These are phyloP conservation scores for Machimus atricapillus DNA, from an alignment of 2,888 invertebrate genomes.

Conservation along the genomic window DNA sequence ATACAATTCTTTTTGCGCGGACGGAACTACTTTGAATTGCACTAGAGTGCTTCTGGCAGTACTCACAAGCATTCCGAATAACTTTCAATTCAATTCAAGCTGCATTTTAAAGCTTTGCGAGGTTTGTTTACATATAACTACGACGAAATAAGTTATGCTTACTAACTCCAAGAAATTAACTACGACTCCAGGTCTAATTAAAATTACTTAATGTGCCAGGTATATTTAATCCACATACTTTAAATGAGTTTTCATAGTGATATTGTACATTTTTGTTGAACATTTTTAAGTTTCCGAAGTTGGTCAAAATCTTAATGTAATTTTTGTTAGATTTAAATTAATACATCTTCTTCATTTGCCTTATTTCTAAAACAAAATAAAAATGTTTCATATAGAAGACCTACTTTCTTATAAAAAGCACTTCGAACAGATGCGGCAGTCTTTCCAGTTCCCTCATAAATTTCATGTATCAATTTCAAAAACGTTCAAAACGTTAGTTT, in stretches of 20 bases:
- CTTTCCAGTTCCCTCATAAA: background rate
- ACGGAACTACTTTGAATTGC: background rate
- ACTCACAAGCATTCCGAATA: background rate
- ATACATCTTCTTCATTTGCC: no score
- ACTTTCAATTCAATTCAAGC: background rate
- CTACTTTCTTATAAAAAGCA: background rate
- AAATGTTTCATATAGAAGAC: background rate
- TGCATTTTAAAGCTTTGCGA: background rate
- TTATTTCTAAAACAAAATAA: background rate
- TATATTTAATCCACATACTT: background rate
- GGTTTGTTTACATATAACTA: background rate
- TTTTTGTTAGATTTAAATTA: no score
- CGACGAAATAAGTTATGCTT: background rate
- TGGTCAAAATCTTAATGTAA: no score
- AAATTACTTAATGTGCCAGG: background rate
- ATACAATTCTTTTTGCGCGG: background rate
- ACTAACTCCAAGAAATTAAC: background rate
- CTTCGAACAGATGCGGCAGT: background rate
- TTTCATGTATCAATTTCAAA: conserved; percentile 11
- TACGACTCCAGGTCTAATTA: background rate
- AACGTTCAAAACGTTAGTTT: background rate
- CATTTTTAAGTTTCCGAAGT: no score
- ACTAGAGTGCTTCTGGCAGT: background rate
- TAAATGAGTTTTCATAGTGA: no score
- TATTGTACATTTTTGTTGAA: no score